Percentiles rank a stretch among this genome's conserved stretches.
phyloP scores from a whole-genome alignment of 2,888 invertebrate species.

The Esperia sulphurella region DNA sequence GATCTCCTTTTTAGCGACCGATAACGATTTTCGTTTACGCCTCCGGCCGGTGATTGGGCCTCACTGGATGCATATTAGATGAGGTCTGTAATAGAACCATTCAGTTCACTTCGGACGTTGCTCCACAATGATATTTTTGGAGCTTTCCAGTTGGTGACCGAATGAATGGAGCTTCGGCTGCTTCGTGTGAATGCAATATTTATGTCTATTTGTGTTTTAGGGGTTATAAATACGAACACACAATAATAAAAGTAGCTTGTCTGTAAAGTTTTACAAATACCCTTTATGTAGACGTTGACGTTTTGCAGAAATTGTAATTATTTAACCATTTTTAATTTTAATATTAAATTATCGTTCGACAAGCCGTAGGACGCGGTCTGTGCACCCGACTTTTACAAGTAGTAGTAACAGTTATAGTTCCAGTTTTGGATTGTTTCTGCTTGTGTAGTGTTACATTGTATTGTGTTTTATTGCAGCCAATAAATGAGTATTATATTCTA shows the following conservation, averaged over 20 bases:
- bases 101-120: constrained; percentile 49
- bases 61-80: constrained; percentile 66
- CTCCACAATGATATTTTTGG: constrained; percentile 60
- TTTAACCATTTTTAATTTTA: no score
- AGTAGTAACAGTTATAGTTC: no score
- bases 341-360: no score
- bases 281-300: no score
- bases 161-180: constrained; percentile 28
- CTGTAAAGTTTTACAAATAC: no score
- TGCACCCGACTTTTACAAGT: no score
- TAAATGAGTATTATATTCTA: no score
- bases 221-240: not conserved
- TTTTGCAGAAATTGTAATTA: no score
- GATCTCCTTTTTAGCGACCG: constrained; percentile 39
- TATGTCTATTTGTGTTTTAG: constrained; percentile 27
- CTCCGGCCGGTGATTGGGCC: constrained; percentile 49
- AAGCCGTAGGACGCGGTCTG: no score
- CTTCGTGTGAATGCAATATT: constrained; percentile 21
- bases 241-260: not conserved
- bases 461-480: no score
- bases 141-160: constrained; percentile 41
- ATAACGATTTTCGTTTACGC: constrained; percentile 68
- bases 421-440: no score
- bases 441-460: no score
- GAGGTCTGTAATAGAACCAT: constrained; percentile 67